Evolutionary conservation across 2,888 invertebrate species (phyloP).

Genomic region (Carabus problematicus): DNA sequence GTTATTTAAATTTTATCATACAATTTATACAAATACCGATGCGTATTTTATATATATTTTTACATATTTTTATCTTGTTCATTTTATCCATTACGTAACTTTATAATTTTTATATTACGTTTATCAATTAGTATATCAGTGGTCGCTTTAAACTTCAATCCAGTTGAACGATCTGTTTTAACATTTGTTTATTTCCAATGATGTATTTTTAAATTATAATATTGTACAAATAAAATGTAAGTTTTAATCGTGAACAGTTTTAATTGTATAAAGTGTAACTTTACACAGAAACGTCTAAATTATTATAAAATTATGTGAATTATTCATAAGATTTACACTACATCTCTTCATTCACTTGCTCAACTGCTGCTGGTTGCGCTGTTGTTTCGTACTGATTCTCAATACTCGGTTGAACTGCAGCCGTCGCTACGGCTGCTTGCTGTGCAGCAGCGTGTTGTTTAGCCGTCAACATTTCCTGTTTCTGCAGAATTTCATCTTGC

Average conservation of each 20-base stretch:
- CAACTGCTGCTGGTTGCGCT: constrained; percentile 17
- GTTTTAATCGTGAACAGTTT: background rate
- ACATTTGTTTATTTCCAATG: background rate
- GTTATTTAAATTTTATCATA: constrained; percentile 43
- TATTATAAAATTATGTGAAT: background rate
- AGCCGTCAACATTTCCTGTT: constrained; percentile 52
- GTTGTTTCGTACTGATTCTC: constrained; percentile 34
- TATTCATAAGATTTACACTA: constrained; percentile 26
- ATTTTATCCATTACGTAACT: too few relatives aligned
- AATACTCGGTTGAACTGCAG: constrained; percentile 11
- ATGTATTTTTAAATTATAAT: constrained; percentile 10
- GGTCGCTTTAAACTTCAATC: too few relatives aligned
- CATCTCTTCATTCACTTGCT: constrained; percentile 35
- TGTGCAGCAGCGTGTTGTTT: constrained; percentile 40
- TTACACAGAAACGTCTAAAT: too few relatives aligned
- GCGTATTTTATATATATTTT: constrained; percentile 1
- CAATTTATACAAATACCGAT: background rate
- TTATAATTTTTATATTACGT: too few relatives aligned
- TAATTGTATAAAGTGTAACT: too few relatives aligned
- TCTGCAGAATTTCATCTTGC: constrained; percentile 65
- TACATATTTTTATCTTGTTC: background rate
- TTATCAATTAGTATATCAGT: too few relatives aligned
- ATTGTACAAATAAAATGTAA: background rate
- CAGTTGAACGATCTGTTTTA: background rate
- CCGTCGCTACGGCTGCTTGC: constrained; percentile 9